Conservation (phyloP, 2,113 vertebrate genomes). For the Bettongia penicillata region DNA sequence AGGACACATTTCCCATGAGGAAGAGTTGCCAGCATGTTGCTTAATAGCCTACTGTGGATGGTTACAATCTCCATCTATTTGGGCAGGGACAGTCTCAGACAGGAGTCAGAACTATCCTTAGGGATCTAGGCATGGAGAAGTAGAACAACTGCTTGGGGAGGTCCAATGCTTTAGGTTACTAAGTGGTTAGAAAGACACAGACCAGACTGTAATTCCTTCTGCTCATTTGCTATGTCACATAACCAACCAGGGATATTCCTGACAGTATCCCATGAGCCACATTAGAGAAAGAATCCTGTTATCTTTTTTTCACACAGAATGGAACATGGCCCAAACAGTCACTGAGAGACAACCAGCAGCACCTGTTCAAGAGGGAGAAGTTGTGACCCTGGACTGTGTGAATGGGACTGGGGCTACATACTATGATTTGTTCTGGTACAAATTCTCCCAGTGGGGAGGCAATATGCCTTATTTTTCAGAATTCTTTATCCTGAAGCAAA, state of each 20-base stretch:
- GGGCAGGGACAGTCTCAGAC: neutral
- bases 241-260: neutral
- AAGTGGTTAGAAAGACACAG: neutral
- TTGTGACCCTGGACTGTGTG: constrained; percentile 27
- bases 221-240: neutral
- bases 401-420: constrained; percentile 1
- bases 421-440: constrained; percentile 17
- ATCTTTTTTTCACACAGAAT: constrained; percentile 30
- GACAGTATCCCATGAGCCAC: too few relatives aligned
- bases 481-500: neutral
- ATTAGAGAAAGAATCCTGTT: neutral
- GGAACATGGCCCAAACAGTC: constrained; percentile 29
- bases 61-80: neutral
- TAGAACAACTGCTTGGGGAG: neutral
- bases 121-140: neutral
- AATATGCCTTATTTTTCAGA: neutral
- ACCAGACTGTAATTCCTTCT: neutral
- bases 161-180: neutral
- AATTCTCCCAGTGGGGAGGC: neutral
- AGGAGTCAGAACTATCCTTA: neutral
- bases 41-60: neutral
- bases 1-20: neutral
- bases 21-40: constrained; percentile 22
- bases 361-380: constrained; percentile 15
- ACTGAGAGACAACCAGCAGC: constrained; percentile 19